phyloP scores from a whole-genome alignment of 2,113 vertebrate genomes.

The Otolemur garnettii region DNA sequence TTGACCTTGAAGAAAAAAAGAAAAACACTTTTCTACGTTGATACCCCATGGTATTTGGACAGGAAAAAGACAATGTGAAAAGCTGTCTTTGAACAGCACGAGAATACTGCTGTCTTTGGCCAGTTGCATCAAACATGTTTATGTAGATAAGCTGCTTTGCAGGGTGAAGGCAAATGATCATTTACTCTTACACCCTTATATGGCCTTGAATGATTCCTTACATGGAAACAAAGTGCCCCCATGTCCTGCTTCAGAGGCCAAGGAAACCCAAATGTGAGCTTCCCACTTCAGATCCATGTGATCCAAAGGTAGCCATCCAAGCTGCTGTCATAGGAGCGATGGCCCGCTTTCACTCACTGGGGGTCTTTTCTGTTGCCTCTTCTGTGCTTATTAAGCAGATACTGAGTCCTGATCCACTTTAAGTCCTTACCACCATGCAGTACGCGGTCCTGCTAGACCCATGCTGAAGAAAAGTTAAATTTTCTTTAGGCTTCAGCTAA shows the following conservation, averaged over 20 bases:
- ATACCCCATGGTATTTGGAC: not conserved
- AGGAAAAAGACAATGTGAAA: not conserved
- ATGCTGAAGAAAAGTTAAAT: not conserved
- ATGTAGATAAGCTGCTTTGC: not conserved
- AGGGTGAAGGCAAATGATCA: not conserved
- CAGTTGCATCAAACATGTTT: not conserved
- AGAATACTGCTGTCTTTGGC: not conserved
- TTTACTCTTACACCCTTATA: not conserved
- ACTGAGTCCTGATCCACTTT: not conserved
- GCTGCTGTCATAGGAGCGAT: not conserved
- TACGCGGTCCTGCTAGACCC: not conserved
- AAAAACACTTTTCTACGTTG: slow-evolving; percentile 8
- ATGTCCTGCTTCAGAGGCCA: not conserved
- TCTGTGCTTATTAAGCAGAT: not conserved
- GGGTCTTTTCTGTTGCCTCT: not conserved
- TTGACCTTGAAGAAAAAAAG: slow-evolving; percentile 13
- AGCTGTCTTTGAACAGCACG: slow-evolving; percentile 43
- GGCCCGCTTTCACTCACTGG: not conserved
- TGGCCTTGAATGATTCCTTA: not conserved
- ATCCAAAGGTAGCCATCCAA: not conserved
- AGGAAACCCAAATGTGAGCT: not conserved
- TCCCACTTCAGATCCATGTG: not conserved
- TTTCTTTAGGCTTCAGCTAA: not conserved
- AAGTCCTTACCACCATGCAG: not conserved
- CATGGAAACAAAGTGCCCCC: not conserved